These are phyloP conservation scores for Melangyna quadrimaculata DNA, from an alignment of 2,888 invertebrate species.

Conservation along the genomic window DNA sequence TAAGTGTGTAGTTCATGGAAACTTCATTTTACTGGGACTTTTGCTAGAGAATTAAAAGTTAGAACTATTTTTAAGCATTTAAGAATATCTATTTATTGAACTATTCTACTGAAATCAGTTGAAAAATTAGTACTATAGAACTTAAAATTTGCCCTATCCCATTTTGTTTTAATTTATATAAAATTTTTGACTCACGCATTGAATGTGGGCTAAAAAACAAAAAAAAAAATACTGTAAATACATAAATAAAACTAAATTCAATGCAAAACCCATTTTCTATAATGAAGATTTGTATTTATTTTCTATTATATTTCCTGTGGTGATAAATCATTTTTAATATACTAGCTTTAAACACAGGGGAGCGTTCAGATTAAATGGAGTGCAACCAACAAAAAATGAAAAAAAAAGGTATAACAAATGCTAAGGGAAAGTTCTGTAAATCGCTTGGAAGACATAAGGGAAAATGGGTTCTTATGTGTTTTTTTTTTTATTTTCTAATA, in stretches of 20 bases:
- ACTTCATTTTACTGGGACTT: too few relatives aligned
- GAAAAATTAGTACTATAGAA: too few relatives aligned
- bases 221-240: not conserved
- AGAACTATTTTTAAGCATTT: too few relatives aligned
- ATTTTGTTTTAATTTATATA: too few relatives aligned
- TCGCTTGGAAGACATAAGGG: not conserved
- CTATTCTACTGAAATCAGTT: too few relatives aligned
- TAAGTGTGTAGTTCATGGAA: too few relatives aligned
- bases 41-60: too few relatives aligned
- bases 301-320: constrained; percentile 4
- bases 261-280: not conserved
- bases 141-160: too few relatives aligned
- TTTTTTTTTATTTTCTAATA: not conserved
- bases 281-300: constrained; percentile 25
- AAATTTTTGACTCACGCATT: too few relatives aligned
- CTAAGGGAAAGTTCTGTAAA: constrained; percentile 11
- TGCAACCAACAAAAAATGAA: too few relatives aligned
- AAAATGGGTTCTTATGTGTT: not conserved
- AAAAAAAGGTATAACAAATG: not conserved
- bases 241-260: not conserved
- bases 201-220: too few relatives aligned
- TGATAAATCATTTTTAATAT: constrained; percentile 35
- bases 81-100: too few relatives aligned
- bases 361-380: constrained; percentile 5
- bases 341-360: not conserved